Base-by-base conservation (phyloP, 2,113 vertebrate species). In the Dinomys branickii region DNA sequence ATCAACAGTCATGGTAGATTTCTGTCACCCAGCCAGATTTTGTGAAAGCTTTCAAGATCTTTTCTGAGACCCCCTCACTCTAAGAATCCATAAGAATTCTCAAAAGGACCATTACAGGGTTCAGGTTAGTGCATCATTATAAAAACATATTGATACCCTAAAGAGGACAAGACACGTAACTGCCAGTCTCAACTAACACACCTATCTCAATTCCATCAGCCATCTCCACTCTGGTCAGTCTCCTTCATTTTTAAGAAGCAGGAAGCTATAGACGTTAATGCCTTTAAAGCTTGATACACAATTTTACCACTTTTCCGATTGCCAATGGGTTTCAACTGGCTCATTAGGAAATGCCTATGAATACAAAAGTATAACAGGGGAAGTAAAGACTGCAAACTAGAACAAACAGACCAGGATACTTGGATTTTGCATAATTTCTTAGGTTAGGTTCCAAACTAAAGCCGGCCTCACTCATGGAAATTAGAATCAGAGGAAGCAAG, bases 111-210 rank as follows among this genome's bases (percentile, higher is more conserved):
- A 98, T 98, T 99, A 98, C 97, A 98, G 97, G 96, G 98, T 98
- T 98, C 98, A 97, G 98, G 98, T 99, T 98, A 98, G 98, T 98
- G 97, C 98, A 98, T 98, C 98, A 98, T 99, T 99, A 98, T 98
- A 97, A 98, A 98, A 99, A 98, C 22, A 92, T 98, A 99, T 98
- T 98, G 98, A 99, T 98, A 98, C 97, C 93, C 97, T 95, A 94
- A 95, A 95, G 97, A 98, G 97, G 98, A 98, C 97, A 98, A 98
- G 98, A 98, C 56, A 85, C 87, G 97, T 85, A 96, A 94, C 94
- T 92, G 90, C 96, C 95, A 82, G 90, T 95, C 90, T 78, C 94
- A 92, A 97, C 96, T 97, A 92, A 94, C 88, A 84, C 95, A 94
- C 77, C 94, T 85, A 96, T 94, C 94, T 97, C 97, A 97, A 93